phyloP scores from a whole-genome alignment of 2,113 vertebrate species.

The Gopherus flavomarginatus region DNA sequence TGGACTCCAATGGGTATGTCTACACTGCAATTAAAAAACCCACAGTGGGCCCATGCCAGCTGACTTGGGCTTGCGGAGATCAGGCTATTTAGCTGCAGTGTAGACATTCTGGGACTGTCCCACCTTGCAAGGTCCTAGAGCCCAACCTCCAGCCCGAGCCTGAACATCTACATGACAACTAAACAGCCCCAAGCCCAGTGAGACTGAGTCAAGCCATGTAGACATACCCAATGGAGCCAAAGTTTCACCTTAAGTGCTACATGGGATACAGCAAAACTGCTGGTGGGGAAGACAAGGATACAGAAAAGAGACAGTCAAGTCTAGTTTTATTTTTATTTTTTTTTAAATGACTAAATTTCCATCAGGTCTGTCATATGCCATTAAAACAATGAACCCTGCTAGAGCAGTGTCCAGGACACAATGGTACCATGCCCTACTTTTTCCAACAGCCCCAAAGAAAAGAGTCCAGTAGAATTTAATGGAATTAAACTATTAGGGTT shows the following conservation, averaged over 20 bases:
- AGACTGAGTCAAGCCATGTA: not conserved
- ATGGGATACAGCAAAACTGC: slow-evolving; percentile 56
- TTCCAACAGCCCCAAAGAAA: not conserved
- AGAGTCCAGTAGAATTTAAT: not conserved
- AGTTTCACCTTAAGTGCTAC: slow-evolving; percentile 60
- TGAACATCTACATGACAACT: not conserved
- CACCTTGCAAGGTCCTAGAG: not conserved
- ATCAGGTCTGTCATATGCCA: slow-evolving; percentile 22
- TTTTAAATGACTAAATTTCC: not conserved
- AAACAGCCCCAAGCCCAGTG: not conserved
- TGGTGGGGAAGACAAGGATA: slow-evolving; percentile 61
- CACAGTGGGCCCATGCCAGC: not conserved
- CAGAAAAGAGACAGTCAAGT: slow-evolving; percentile 26
- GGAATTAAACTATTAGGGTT: not conserved
- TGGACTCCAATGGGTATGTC: slow-evolving; percentile 7
- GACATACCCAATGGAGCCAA: slow-evolving; percentile 29
- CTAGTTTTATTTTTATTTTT: not conserved
- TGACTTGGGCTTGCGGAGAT: not conserved
- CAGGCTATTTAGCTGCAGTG: not conserved
- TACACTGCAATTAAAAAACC: not conserved
- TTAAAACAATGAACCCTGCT: slow-evolving; percentile 1
- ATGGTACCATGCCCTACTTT: not conserved
- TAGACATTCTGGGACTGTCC: not conserved
- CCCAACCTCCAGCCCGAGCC: not conserved
- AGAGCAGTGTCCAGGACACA: not conserved